These are phyloP conservation scores for Troides aeacus DNA, from an alignment of 2,888 invertebrate species.

Conservation along the genomic window DNA sequence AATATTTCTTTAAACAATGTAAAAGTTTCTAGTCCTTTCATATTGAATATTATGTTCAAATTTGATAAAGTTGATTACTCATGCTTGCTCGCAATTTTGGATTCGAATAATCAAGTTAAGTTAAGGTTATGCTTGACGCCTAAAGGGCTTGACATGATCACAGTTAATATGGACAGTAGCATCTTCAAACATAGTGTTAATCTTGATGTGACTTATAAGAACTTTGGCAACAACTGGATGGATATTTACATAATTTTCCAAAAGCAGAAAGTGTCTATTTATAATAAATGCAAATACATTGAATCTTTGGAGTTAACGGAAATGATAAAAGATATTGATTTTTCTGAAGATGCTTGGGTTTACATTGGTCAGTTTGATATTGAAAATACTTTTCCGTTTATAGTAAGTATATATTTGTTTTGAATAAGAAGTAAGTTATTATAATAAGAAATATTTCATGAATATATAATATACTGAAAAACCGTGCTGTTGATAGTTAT, in stretches of 20 bases:
- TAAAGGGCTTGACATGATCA: slow-evolving; percentile 26
- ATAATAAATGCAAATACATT: slow-evolving; percentile 1
- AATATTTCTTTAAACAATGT: slow-evolving; percentile 21
- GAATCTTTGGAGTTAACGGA: slow-evolving; percentile 1
- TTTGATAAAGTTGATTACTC: slow-evolving; percentile 36
- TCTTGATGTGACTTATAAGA: slow-evolving; percentile 4
- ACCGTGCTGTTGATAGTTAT: no score
- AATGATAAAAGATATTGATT: slow-evolving; percentile 27
- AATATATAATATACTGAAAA: no score
- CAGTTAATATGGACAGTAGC: slow-evolving; percentile 35
- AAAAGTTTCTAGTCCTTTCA: slow-evolving; percentile 44
- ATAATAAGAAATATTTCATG: no score
- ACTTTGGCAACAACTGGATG: slow-evolving; percentile 14
- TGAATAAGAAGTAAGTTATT: no score
- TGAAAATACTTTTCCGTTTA: slow-evolving; percentile 20
- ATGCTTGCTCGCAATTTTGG: slow-evolving; percentile 54
- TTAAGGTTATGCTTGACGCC: slow-evolving; percentile 45
- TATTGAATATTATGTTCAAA: slow-evolving; percentile 50
- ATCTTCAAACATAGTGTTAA: slow-evolving; percentile 16
- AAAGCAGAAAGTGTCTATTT: slow-evolving; percentile 5
- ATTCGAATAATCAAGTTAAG: slow-evolving; percentile 33
- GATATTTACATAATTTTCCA: slow-evolving; percentile 17
- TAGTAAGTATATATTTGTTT: slow-evolving; percentile 29
- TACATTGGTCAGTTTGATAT: slow-evolving; percentile 30
- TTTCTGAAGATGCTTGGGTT: slow-evolving; percentile 26